Conservation (phyloP, 2,888 invertebrate species). For the Lumbricus terrestris region DNA sequence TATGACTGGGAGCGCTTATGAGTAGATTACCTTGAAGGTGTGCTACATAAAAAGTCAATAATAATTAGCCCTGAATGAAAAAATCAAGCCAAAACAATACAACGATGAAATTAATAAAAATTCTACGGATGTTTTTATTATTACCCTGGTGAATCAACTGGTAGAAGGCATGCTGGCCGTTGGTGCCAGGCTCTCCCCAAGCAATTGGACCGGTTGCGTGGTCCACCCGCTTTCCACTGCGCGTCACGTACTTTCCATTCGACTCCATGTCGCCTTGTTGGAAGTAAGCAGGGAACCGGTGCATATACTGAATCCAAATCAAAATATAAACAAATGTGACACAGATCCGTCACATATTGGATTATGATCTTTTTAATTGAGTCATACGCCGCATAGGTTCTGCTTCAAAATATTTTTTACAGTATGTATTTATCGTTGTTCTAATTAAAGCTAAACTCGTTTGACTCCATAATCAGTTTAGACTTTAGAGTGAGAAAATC, state of each 20-base stretch:
- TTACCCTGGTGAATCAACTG: constrained; percentile 92
- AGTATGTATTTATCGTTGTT: too few species aligned
- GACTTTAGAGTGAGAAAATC: too few species aligned
- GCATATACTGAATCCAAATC: constrained; percentile 70
- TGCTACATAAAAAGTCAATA: too few species aligned
- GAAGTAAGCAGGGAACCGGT: constrained; percentile 98
- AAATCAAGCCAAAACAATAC: not conserved
- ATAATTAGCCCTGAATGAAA: too few species aligned
- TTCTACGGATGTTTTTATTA: not conserved
- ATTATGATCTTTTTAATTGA: too few species aligned
- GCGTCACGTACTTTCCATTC: constrained; percentile 80
- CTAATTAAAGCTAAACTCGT: too few species aligned
- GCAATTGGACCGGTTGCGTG: constrained; percentile 75
- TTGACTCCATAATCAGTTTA: too few species aligned
- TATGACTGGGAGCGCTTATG: too few species aligned
- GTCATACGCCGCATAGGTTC: too few species aligned
- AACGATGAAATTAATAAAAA: not conserved
- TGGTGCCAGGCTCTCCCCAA: constrained; percentile 99
- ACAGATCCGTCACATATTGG: too few species aligned
- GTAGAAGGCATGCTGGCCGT: constrained; percentile 98
- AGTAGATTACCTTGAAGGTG: too few species aligned
- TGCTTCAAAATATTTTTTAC: too few species aligned
- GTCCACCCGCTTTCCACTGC: constrained; percentile 60
- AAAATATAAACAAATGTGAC: not conserved
- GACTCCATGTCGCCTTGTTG: constrained; percentile 99